Evolutionary conservation across 2,888 invertebrate genomes (phyloP).

Genomic region (Scrobipalpa costella): DNA sequence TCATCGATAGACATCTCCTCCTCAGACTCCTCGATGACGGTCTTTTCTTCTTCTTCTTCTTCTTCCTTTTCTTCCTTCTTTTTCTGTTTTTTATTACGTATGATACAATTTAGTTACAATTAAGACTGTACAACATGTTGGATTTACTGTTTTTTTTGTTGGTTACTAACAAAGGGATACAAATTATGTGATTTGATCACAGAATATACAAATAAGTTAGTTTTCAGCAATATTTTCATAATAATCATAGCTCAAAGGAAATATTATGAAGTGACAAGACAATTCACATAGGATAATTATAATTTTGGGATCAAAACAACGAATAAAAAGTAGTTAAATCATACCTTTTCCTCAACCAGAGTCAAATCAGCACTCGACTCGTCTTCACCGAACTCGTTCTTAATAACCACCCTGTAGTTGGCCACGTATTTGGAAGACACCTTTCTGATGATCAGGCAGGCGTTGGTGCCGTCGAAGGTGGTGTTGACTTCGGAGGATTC

Average conservation of each 20-base stretch:
- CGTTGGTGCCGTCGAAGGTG: conserved; percentile 91
- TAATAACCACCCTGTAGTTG: conserved; percentile 91
- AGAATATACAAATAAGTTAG: too few relatives aligned
- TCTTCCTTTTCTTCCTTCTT: conserved; percentile 75
- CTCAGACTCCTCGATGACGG: conserved; percentile 74
- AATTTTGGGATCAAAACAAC: neutral
- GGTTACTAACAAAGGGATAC: too few relatives aligned
- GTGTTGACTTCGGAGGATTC: conserved; percentile 89
- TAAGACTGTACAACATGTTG: too few relatives aligned
- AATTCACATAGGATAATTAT: neutral
- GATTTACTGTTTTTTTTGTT: too few relatives aligned
- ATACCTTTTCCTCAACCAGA: conserved; percentile 83
- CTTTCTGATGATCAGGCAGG: conserved; percentile 88
- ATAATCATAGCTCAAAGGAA: too few relatives aligned
- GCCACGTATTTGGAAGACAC: conserved; percentile 90
- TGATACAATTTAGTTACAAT: neutral
- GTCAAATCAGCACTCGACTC: conserved; percentile 93
- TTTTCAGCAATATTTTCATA: too few relatives aligned
- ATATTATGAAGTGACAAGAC: too few relatives aligned
- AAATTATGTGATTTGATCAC: too few relatives aligned
- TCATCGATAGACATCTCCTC: conserved; percentile 77
- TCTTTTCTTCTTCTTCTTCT: conserved; percentile 67
- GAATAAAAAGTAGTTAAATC: neutral
- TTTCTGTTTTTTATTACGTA: conserved; percentile 52
- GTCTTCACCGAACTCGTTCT: conserved; percentile 95